These are phyloP conservation scores for Ophion obscuratus DNA, from an alignment of 2,888 invertebrate genomes.

Conservation along the genomic window DNA sequence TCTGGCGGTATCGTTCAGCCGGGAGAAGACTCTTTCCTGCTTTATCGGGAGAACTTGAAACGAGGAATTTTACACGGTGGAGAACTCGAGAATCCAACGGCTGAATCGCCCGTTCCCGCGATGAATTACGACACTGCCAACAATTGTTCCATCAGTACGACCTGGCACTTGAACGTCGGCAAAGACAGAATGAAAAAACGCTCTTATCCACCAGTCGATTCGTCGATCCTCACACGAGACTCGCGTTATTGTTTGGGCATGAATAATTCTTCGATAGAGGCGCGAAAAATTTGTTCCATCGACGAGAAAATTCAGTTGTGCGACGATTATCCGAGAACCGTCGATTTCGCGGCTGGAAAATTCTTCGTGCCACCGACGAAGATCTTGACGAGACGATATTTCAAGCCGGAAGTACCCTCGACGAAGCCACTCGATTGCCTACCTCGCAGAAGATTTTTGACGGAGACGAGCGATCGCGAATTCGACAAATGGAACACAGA, in stretches of 20 bases:
- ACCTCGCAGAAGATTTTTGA: conserved; percentile 70
- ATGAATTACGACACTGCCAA: conserved; percentile 67
- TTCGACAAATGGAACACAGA: conserved; percentile 69
- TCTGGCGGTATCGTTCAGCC: conserved; percentile 71
- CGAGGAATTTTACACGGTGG: conserved; percentile 67
- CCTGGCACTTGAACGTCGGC: conserved; percentile 76
- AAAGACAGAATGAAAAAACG: conserved; percentile 67
- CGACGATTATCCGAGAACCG: conserved; percentile 73
- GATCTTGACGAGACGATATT: conserved; percentile 51
- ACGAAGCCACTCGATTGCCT: conserved; percentile 68
- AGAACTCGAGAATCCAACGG: conserved; percentile 70
- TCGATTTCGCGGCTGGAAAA: conserved; percentile 72
- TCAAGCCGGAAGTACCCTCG: conserved; percentile 40
- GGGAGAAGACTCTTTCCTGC: conserved; percentile 72
- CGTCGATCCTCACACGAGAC: conserved; percentile 44
- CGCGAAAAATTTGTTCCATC: conserved; percentile 53
- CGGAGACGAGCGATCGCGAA: conserved; percentile 66
- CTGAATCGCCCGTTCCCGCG: conserved; percentile 57
- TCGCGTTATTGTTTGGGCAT: conserved; percentile 55
- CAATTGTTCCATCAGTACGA: conserved; percentile 73
- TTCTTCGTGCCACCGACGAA: conserved; percentile 46
- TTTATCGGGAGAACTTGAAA: conserved; percentile 71
- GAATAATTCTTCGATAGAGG: neutral
- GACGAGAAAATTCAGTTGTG: conserved; percentile 66
- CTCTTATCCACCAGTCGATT: conserved; percentile 61